Conservation (phyloP, 1,140 invertebrate species). For the Pinna nobilis region DNA sequence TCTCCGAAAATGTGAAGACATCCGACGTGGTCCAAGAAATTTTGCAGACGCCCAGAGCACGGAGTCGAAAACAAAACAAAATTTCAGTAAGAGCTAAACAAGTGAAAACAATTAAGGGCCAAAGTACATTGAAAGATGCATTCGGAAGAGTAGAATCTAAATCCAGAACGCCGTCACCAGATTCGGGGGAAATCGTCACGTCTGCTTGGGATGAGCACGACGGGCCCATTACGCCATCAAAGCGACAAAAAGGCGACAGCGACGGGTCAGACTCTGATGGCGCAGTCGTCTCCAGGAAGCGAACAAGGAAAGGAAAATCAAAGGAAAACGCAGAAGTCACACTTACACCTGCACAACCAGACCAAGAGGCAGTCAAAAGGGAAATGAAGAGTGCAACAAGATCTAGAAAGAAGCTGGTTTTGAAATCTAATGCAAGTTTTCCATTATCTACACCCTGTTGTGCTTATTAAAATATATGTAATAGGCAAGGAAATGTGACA, state of each 20-base stretch:
- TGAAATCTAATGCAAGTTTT: slow-evolving; percentile 20
- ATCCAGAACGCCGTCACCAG: background rate
- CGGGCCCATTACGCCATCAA: slow-evolving; percentile 42
- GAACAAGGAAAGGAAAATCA: slow-evolving; percentile 34
- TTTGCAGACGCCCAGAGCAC: slow-evolving; percentile 18
- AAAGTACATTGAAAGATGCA: slow-evolving; percentile 15
- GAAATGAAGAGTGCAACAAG: slow-evolving; percentile 2
- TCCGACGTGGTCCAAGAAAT: slow-evolving; percentile 26
- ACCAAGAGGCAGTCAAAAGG: slow-evolving; percentile 34
- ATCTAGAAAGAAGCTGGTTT: slow-evolving; percentile 30
- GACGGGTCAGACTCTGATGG: slow-evolving; percentile 3
- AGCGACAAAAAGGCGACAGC: slow-evolving; percentile 31
- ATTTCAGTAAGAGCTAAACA: background rate
- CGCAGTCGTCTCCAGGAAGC: slow-evolving; percentile 18
- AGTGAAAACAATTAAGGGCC: slow-evolving; percentile 9
- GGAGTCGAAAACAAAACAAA: slow-evolving; percentile 1
- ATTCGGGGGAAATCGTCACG: slow-evolving; percentile 48
- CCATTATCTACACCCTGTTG: too few species aligned
- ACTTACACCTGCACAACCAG: too few species aligned
- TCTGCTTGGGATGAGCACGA: slow-evolving; percentile 61
- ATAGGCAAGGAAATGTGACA: too few species aligned
- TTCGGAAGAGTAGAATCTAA: background rate
- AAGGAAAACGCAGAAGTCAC: slow-evolving; percentile 30
- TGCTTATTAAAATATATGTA: too few species aligned
- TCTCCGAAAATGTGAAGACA: slow-evolving; percentile 16